Conservation (phyloP, 1,140 invertebrate species). For the Potamilus streckersoni region DNA sequence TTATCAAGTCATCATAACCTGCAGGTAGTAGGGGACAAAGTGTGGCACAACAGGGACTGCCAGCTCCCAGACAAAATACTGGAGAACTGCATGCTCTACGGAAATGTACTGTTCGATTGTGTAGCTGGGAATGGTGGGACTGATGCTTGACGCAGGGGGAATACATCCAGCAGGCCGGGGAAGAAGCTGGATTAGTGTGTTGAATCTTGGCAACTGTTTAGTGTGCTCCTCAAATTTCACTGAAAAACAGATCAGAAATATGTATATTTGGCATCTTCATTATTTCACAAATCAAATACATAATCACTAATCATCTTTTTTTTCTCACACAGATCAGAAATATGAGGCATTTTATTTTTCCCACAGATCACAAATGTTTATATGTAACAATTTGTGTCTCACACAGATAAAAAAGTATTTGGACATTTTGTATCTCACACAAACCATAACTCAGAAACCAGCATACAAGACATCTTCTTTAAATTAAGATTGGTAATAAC, state of each 20-base stretch:
- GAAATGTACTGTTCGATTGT: conserved; percentile 69
- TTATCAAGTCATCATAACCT: conserved; percentile 66
- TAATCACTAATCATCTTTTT: too few relatives aligned
- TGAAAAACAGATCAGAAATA: conserved; percentile 57
- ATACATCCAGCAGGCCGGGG: conserved; percentile 30
- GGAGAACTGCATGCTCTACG: conserved; percentile 72
- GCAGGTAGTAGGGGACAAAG: conserved; percentile 71
- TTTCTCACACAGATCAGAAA: too few relatives aligned
- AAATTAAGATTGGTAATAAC: too few relatives aligned
- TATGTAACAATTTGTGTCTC: too few relatives aligned
- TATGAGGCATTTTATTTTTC: too few relatives aligned
- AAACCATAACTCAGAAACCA: too few relatives aligned
- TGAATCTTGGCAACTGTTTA: conserved; percentile 69
- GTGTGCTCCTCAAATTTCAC: conserved; percentile 74
- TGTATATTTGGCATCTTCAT: neutral
- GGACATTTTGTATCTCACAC: too few relatives aligned
- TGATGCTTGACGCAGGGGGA: conserved; percentile 6
- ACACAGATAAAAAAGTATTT: too few relatives aligned
- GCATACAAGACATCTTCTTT: too few relatives aligned
- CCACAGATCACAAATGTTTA: too few relatives aligned
- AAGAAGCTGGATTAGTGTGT: conserved; percentile 66
- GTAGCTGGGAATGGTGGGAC: conserved; percentile 61
- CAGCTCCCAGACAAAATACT: conserved; percentile 72
- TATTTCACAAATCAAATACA: too few relatives aligned
- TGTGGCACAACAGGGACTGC: conserved; percentile 72